Evolutionary conservation across 2,113 vertebrate species (phyloP), one percentile per base, ranked within the genome.

Genomic region (Poeciliopsis prolifica): DNA sequence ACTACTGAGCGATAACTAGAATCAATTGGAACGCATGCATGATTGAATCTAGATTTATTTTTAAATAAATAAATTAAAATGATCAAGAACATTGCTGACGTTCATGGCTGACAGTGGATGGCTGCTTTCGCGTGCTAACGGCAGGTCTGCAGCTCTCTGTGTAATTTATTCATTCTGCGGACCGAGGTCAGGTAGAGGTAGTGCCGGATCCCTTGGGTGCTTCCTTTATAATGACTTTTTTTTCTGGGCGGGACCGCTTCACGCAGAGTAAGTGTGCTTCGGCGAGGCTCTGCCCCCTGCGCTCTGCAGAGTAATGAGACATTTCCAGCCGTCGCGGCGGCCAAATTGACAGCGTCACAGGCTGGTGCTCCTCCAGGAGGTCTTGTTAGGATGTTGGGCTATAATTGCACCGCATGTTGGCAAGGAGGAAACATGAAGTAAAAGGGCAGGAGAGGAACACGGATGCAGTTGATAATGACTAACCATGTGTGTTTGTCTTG

Each of bases 311-410:
- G 80, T 91, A 91, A 91, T 87, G 90, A 92, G 90, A 89, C 84
- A 80, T 90, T 87, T 88, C 85, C 75, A 79, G 70, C 80, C 63
- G 72, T 80, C 80, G 83, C 80, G n/a, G 83, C 79, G 19, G 48
- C 60, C 71, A 81, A 90, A 75, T 31, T 90, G 91, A 93, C 91
- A 87, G 87, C 80, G 33, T 87, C 86, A 77, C 91, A 76, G 85
- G 81, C 80, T 77, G 80, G 35, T 26, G 42, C 73, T 91, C 89
- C 79, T 11, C 79, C 70, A 87, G 90, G 88, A 91, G 72, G 75
- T 78, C 90, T 92, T 84, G 90, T 91, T 92, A 90, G 79, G 79
- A 87, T 86, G 88, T 87, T 72, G 82, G 81, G 89, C 81, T 84
- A 89, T 93, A 88, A 91, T 89, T 90, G 84, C 82, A 79, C 60